phyloP scores from a whole-genome alignment of 2,113 vertebrate genomes.

The Pseudolaguvia tuberculata region DNA sequence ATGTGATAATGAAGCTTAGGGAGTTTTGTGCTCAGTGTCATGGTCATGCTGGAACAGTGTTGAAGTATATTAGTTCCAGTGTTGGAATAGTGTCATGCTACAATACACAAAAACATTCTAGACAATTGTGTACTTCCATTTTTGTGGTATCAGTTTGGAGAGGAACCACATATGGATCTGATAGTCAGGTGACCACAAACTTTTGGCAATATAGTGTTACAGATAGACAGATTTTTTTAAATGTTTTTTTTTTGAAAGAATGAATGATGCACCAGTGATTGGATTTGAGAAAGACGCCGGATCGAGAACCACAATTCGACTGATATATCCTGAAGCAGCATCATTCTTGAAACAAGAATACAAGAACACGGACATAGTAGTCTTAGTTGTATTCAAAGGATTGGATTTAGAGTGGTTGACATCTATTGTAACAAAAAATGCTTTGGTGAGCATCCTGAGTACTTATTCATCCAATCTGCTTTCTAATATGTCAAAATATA shows the following conservation, averaged over 20 bases:
- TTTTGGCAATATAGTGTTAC: too few relatives aligned
- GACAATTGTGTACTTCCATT: too few relatives aligned
- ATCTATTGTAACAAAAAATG: constrained; percentile 65
- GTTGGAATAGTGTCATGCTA: too few relatives aligned
- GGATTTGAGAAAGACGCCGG: constrained; percentile 69
- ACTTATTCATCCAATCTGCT: neutral
- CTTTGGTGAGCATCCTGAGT: constrained; percentile 60
- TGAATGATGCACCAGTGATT: constrained; percentile 73
- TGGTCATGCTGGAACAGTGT: too few relatives aligned
- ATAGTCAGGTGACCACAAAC: too few relatives aligned
- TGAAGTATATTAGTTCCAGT: too few relatives aligned
- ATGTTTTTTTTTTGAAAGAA: constrained; percentile 53
- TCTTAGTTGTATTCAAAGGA: constrained; percentile 69
- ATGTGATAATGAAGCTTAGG: too few relatives aligned
- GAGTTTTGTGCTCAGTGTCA: too few relatives aligned
- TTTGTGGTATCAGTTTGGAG: too few relatives aligned
- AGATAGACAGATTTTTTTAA: neutral
- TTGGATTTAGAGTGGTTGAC: constrained; percentile 73
- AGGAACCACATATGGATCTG: too few relatives aligned
- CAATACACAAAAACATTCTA: too few relatives aligned
- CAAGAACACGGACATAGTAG: constrained; percentile 59
- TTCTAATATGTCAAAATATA: neutral
- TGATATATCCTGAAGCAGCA: constrained; percentile 73
- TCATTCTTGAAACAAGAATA: constrained; percentile 63
- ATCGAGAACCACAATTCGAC: constrained; percentile 69